These are phyloP conservation scores for Oryctes rhinoceros DNA, from an alignment of 1,140 invertebrate genomes.

Conservation along the genomic window DNA sequence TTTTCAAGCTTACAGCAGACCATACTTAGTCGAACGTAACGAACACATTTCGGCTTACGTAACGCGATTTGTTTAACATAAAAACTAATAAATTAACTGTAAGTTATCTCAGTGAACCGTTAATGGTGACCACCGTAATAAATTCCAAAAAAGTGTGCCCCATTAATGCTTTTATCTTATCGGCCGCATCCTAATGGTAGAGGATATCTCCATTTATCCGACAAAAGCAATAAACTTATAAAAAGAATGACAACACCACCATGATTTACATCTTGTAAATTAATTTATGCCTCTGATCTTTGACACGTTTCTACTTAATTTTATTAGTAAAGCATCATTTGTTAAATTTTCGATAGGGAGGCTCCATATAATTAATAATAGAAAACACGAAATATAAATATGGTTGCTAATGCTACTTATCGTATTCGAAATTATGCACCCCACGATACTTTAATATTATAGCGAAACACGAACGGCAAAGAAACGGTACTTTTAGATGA, in stretches of 20 bases:
- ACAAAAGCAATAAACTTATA: slow-evolving; percentile 12
- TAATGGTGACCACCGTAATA: background rate
- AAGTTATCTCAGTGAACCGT: slow-evolving; percentile 12
- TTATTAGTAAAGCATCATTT: background rate
- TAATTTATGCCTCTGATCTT: slow-evolving; percentile 7
- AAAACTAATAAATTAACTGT: background rate
- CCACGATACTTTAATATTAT: no score
- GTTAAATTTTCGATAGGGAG: background rate
- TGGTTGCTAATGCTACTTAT: no score
- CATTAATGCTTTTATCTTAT: slow-evolving; percentile 1
- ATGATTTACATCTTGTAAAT: slow-evolving; percentile 21
- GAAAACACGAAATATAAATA: no score
- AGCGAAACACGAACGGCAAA: no score
- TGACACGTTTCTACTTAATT: background rate
- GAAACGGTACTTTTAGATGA: no score
- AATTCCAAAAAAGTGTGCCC: background rate
- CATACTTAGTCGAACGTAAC: no score
- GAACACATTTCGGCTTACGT: background rate
- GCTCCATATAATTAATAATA: no score
- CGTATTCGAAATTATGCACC: no score
- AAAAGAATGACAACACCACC: background rate
- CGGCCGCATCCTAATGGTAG: background rate
- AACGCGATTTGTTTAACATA: slow-evolving; percentile 6
- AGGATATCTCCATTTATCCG: slow-evolving; percentile 1
- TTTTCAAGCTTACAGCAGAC: no score